These are phyloP conservation scores for Glaucidium brasilianum DNA, from an alignment of 2,113 vertebrate genomes.

Conservation along the genomic window DNA sequence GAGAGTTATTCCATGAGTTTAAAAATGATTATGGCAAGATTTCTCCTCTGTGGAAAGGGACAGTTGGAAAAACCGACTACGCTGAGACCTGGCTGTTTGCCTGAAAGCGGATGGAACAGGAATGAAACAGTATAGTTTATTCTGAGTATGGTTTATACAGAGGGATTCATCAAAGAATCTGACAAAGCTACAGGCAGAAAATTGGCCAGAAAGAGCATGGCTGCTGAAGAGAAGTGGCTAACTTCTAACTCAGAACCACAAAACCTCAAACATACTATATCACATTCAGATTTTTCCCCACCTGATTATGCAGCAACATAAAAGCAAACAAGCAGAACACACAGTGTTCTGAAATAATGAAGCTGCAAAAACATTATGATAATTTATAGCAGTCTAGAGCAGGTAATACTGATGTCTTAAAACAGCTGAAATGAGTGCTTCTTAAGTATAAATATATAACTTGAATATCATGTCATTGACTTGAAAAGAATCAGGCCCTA, in stretches of 20 bases:
- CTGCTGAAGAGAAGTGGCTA: background rate
- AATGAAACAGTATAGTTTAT: background rate
- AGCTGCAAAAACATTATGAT: background rate
- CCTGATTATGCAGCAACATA: background rate
- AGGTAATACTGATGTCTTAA: background rate
- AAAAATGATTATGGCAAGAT: background rate
- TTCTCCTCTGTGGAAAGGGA: background rate
- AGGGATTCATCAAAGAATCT: background rate
- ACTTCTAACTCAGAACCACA: background rate
- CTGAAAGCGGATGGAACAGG: background rate
- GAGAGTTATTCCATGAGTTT: background rate
- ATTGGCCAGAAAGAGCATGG: background rate
- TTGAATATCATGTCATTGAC: background rate
- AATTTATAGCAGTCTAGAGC: background rate
- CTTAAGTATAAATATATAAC: background rate
- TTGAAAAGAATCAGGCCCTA: background rate
- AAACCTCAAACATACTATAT: background rate
- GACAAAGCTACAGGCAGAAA: background rate
- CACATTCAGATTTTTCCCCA: background rate
- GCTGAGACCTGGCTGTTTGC: background rate
- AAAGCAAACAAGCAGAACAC: background rate
- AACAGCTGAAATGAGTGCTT: background rate
- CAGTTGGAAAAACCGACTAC: constrained; percentile 35
- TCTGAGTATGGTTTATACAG: background rate
- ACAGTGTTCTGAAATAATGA: background rate